Base-by-base conservation (phyloP, 2,113 vertebrate species). In the Misgurnus mizolepis region DNA sequence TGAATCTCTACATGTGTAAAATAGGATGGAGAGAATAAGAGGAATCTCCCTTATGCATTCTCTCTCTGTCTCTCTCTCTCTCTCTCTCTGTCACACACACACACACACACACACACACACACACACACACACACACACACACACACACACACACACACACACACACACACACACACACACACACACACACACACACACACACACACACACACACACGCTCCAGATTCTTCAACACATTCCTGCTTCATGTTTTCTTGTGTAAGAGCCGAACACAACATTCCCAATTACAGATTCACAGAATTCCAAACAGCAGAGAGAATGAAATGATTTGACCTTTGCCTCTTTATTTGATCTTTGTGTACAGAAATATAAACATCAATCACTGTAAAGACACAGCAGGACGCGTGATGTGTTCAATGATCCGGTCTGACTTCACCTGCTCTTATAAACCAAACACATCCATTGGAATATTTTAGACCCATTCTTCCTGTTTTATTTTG, bases 1-100 rank as follows among this genome's bases (percentile, higher is more conserved):
- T 47, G 61, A 80, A 58, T 79, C 79, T 79, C 82, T 87, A 87
- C 84, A 87, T 87, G 80, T 87, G 83, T 82, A 87, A 78, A 84
- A 80, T 72, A 67, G 64, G 67, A 82, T 79, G 77, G 77, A 78
- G 84, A 74, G 84, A 85, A 85, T 40, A 72, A 67, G 49, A 71
- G 80, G 82, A 85, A 82, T 83, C 76, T 56, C 41, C 62, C 65
- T 76, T 53, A 61, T 22, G 61, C 76, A 80, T 66, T 75, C 75
- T 40, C 43, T 60, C 76, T 40, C 27, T 34, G 1, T 34, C 27
- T 34, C 27, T 34, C 27, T 34, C 27, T 34, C 27, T 34, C 27
- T 34, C 27, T 34, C 27, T 34, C 27, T 34, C 27, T 2, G n/a
- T n/a, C 68, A 53, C 73, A 67, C 78, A 61, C 67, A 67, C 78